A percentile compares a stretch with the other conserved stretches of the same genome.
Evolutionary conservation across 2,113 vertebrate genomes (phyloP).

Genomic region (Cinclus cinclus): DNA sequence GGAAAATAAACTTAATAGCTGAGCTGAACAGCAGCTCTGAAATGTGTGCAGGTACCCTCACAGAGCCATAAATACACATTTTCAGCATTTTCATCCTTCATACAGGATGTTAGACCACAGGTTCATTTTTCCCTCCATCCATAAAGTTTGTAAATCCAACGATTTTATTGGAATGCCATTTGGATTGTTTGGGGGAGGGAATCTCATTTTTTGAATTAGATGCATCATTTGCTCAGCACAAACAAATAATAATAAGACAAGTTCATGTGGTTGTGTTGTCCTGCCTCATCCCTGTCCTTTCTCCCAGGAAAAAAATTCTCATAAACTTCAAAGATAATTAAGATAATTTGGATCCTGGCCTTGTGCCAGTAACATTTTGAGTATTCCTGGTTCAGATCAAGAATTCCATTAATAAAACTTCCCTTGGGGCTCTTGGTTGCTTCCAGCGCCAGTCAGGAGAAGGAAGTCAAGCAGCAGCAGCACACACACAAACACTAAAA

Average conservation of each 20-base stretch:
- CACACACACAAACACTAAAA: neutral
- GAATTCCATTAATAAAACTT: neutral
- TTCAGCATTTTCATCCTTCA: neutral
- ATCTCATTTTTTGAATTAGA: neutral
- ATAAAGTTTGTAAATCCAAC: neutral
- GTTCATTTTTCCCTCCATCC: neutral
- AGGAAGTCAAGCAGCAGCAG: neutral
- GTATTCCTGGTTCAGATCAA: constrained; percentile 1
- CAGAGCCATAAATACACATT: neutral
- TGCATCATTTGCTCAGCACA: neutral
- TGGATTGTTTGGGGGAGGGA: neutral
- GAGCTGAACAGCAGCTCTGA: neutral
- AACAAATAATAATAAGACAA: neutral
- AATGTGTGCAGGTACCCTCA: neutral
- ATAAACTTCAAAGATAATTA: neutral
- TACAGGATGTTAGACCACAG: neutral
- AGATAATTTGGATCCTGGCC: neutral
- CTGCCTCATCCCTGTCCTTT: neutral
- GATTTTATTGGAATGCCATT: neutral
- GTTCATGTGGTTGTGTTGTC: neutral
- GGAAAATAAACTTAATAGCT: neutral
- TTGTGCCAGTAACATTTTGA: neutral
- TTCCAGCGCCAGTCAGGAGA: neutral
- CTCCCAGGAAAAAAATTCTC: neutral
- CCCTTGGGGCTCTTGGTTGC: neutral